Conservation (phyloP, 2,888 invertebrate genomes). For the Cataglyphis altisquamis region DNA sequence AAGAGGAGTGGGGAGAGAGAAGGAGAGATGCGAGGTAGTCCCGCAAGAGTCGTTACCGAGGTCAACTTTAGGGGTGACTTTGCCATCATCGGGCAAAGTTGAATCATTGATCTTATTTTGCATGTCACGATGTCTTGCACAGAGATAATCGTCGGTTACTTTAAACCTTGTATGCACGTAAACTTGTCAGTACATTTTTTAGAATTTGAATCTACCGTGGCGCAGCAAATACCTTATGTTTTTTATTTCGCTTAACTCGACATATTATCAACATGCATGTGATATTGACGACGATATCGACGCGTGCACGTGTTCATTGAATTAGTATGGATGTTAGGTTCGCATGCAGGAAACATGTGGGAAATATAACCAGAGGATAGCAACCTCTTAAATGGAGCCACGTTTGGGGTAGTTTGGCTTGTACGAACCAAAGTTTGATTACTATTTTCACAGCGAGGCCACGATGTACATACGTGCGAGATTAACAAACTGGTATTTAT, state of each 20-base stretch:
- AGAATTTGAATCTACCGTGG: background rate
- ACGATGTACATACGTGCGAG: constrained; percentile 58
- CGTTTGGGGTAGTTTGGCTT: constrained; percentile 63
- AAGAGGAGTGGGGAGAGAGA: constrained; percentile 2
- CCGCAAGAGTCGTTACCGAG: constrained; percentile 66
- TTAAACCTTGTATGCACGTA: constrained; percentile 23
- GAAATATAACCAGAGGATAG: constrained; percentile 65
- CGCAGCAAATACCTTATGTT: background rate
- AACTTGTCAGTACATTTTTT: constrained; percentile 38
- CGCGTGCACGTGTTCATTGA: constrained; percentile 37
- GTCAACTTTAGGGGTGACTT: constrained; percentile 54
- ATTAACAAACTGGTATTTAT: constrained; percentile 57
- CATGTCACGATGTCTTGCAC: background rate
- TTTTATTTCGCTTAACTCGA: background rate
- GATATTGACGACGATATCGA: background rate
- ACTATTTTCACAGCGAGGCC: constrained; percentile 69
- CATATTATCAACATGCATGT: background rate
- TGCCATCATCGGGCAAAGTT: constrained; percentile 57
- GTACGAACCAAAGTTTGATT: constrained; percentile 71
- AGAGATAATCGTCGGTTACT: background rate
- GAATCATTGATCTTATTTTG: constrained; percentile 46
- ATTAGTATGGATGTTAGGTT: constrained; percentile 50
- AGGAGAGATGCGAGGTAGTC: constrained; percentile 34
- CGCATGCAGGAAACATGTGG: constrained; percentile 9
- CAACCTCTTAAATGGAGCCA: constrained; percentile 61